Base-by-base conservation (phyloP, 1,140 invertebrate species). In the Papilio polytes region DNA sequence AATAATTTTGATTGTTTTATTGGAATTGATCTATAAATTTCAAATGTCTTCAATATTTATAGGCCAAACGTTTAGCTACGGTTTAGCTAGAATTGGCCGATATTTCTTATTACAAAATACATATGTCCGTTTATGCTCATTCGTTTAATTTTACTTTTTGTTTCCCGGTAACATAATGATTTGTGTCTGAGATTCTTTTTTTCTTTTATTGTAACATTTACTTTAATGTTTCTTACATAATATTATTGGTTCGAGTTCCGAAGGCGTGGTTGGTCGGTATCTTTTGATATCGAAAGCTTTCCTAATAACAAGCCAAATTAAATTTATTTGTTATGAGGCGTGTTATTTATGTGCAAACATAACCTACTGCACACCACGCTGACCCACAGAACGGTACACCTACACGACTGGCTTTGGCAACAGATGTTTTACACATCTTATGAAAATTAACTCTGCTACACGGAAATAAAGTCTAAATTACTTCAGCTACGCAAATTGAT, bases 281-380 rank as follows among this genome's bases (percentile, higher is more conserved):
- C 63, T 70, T 70, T 70, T 31, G 26, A 70, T 36, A 15, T 36
- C 59, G 13, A 70, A 31, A 70, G 8, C 63, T 31, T 70, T 70
- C 26, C 26, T 78, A 53, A 78, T 78, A 78, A 78, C 51, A 78
- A 78, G 41, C 53, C 18, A 78, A 78, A 78, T 31, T 63, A 66
- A 66, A 78, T 78, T 78, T 78, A 78, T 78, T 78, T 78, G 77
- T 44, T 59, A 63, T 70, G 63, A 41, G 77, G 77, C 56, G 77
- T 66, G 20, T 78, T 66, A 78, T 78, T 78, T 78, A 78, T 66
- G 77, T 66, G 56, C 77, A 63, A 63, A 78, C 77, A 78, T 78
- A 63, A 78, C 77, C 77, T 66, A 78, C 31, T 78, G 63, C 63
- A 70, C 63, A 70, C 36, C 18, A 78, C 41, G 56, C 31, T 78